Conservation (phyloP, 2,113 vertebrate species). For the Zosterops hypoxanthus region DNA sequence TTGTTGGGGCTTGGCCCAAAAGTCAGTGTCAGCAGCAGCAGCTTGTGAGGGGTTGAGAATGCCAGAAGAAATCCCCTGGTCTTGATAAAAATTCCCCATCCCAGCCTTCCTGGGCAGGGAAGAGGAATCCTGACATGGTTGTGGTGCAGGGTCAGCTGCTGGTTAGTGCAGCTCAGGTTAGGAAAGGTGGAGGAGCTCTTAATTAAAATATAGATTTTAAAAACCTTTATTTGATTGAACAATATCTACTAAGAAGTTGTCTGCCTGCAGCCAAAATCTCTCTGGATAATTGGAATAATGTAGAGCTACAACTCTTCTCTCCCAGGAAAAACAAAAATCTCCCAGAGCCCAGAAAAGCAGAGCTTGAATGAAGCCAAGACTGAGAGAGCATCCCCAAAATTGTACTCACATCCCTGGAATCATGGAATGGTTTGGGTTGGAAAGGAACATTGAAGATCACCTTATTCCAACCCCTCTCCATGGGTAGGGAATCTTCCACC, state of each 20-base stretch:
- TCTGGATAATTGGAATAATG: rapidly evolving
- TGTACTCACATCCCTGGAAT: not conserved
- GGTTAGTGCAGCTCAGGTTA: not conserved
- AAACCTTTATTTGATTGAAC: not conserved
- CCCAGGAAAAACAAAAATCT: not conserved
- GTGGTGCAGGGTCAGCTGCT: not conserved
- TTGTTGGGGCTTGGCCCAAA: not conserved
- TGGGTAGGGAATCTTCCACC: not conserved
- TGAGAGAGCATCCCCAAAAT: not conserved
- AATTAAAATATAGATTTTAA: not conserved
- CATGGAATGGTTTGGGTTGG: not conserved
- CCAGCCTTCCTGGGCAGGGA: not conserved
- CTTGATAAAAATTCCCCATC: not conserved
- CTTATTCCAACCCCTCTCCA: not conserved
- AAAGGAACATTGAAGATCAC: not conserved
- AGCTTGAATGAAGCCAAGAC: not conserved
- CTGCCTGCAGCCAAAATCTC: not conserved
- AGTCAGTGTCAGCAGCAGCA: not conserved
- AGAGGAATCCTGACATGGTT: rapidly evolving
- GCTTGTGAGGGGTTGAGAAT: not conserved
- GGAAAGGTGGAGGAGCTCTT: not conserved
- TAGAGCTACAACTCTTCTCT: not conserved
- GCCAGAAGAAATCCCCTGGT: not conserved
- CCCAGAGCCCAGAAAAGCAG: not conserved
- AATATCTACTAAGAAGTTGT: not conserved